Evolutionary conservation across 92 coral and sea anemone species (phyloP).

Genomic region (Hydrozoanthus gracilis): DNA sequence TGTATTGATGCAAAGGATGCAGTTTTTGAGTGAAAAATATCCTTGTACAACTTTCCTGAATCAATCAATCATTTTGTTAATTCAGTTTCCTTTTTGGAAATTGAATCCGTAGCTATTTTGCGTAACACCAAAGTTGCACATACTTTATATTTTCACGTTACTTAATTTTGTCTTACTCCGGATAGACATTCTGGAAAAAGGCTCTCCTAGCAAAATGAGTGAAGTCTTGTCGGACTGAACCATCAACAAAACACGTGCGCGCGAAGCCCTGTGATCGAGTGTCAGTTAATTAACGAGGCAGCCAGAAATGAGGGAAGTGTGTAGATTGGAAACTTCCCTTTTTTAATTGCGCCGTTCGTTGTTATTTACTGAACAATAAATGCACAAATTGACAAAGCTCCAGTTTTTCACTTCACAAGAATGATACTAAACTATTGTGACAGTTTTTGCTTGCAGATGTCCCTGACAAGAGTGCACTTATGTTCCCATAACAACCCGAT

Average conservation of each 20-base stretch:
- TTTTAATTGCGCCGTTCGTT: conserved; percentile 20
- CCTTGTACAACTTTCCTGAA: background rate
- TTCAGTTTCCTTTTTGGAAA: conserved; percentile 3
- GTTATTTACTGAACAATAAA: conserved; percentile 23
- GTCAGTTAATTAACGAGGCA: background rate
- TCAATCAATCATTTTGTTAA: conserved; percentile 21
- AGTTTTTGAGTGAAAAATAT: too few relatives aligned
- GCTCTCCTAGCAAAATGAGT: too few relatives aligned
- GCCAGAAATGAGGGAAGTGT: background rate
- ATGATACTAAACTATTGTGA: conserved; percentile 23
- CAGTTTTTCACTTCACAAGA: background rate
- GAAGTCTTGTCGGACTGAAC: too few relatives aligned
- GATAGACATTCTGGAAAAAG: too few relatives aligned
- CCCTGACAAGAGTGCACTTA: conserved; percentile 37
- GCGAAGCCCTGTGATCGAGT: conserved; percentile 9
- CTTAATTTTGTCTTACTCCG: too few relatives aligned
- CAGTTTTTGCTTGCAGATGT: conserved; percentile 19
- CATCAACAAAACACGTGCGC: conserved; percentile 11
- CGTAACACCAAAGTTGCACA: background rate
- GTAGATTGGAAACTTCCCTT: background rate
- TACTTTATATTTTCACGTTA: too few relatives aligned
- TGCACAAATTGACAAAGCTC: conserved; percentile 9
- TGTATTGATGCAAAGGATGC: background rate
- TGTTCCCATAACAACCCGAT: conserved; percentile 37
- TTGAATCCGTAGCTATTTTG: conserved; percentile 7